A percentile compares a stretch with the other conserved stretches of the same genome.
phyloP scores from a whole-genome alignment of 2,888 invertebrate species.

The Danaus chrysippus region DNA sequence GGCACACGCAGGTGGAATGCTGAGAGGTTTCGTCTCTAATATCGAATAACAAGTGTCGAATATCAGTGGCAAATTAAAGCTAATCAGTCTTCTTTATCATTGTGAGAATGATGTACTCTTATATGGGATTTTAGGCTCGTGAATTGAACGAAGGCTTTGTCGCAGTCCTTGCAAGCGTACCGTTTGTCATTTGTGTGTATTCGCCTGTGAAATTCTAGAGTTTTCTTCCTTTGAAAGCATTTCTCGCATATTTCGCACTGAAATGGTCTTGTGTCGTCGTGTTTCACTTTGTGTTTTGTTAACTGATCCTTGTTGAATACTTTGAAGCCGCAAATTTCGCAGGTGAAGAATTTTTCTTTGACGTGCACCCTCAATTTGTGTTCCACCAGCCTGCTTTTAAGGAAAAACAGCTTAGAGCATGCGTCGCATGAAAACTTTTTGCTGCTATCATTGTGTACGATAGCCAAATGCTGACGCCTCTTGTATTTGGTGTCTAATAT shows the following conservation, averaged over 20 bases:
- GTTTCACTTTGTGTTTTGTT: constrained; percentile 75
- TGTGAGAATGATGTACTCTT: constrained; percentile 67
- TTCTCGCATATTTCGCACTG: constrained; percentile 78
- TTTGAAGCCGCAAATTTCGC: constrained; percentile 61
- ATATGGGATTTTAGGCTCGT: constrained; percentile 78
- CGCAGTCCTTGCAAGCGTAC: constrained; percentile 74
- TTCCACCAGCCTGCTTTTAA: constrained; percentile 47
- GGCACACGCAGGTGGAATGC: no score
- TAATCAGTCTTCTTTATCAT: constrained; percentile 6
- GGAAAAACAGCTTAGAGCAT: constrained; percentile 51
- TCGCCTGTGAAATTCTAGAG: constrained; percentile 73
- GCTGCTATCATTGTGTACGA: constrained; percentile 55
- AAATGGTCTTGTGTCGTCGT: constrained; percentile 76
- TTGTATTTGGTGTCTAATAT: constrained; percentile 50
- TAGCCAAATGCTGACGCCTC: constrained; percentile 55
- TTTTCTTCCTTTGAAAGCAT: constrained; percentile 77
- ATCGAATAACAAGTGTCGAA: no score
- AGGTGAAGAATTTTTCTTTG: constrained; percentile 53
- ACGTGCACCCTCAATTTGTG: constrained; percentile 60
- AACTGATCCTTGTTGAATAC: constrained; percentile 66
- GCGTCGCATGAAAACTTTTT: constrained; percentile 55
- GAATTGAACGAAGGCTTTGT: constrained; percentile 76
- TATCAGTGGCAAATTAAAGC: background rate
- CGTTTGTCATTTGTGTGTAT: constrained; percentile 78
- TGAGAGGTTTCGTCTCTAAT: no score